Percentiles rank a stretch among this genome's conserved stretches.
Conservation (phyloP, 30 jellyfish, hydroid and myxozoan species). For the Turritopsis rubra region DNA sequence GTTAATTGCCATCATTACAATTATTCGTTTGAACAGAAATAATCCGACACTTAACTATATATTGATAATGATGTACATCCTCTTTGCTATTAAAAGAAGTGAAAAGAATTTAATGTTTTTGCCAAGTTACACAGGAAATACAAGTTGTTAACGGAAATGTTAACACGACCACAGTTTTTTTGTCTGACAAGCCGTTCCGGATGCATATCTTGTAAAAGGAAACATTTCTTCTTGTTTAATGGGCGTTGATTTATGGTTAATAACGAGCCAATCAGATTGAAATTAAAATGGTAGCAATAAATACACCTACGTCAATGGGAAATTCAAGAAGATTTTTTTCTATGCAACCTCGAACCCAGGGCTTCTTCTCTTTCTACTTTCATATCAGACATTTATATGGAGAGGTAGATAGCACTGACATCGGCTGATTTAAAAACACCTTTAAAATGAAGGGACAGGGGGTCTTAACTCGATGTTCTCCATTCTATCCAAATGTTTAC, state of each 20-base stretch:
- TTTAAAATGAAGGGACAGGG: no score
- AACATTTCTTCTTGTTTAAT: background rate
- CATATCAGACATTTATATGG: no score
- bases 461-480: no score
- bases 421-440: no score
- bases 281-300: no score
- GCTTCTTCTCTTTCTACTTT: no score
- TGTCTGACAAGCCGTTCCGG: background rate
- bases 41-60: background rate
- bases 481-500: no score
- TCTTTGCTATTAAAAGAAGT: background rate
- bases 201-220: background rate
- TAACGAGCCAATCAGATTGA: no score
- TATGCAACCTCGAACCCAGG: no score
- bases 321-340: no score
- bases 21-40: background rate
- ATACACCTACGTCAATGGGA: no score
- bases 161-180: background rate
- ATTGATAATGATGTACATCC: background rate
- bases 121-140: background rate
- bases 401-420: no score
- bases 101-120: background rate
- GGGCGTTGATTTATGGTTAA: background rate
- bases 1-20: background rate
- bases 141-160: background rate